These are phyloP conservation scores for Scomberomorus guttatus DNA, from an alignment of 2,797 vertebrate genomes.

Conservation along the genomic window DNA sequence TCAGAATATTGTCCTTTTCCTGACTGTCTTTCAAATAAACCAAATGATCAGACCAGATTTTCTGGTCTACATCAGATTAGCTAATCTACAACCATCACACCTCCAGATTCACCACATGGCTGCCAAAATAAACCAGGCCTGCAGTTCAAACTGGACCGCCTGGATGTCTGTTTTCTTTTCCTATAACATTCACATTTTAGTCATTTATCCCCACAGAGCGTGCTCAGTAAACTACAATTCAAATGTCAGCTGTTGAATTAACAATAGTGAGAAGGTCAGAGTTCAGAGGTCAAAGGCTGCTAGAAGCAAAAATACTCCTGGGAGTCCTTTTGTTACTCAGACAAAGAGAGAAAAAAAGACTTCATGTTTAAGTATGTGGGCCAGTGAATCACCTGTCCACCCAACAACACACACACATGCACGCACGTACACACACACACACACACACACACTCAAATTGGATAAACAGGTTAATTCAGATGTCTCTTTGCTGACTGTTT, in stretches of 20 bases:
- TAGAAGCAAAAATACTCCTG: background rate
- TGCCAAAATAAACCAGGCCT: constrained; percentile 14
- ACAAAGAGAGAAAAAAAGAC: constrained; percentile 26
- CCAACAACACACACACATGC: background rate
- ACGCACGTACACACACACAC: background rate
- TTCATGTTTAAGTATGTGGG: background rate
- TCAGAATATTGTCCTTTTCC: background rate
- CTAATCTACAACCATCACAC: constrained; percentile 30
- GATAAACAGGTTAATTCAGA: background rate
- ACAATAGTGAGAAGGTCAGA: constrained; percentile 14
- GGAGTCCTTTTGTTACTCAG: background rate
- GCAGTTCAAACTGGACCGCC: constrained; percentile 19
- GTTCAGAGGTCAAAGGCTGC: constrained; percentile 14
- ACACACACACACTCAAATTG: no score
- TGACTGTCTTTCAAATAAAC: background rate
- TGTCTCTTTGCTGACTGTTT: background rate
- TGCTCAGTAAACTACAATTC: background rate
- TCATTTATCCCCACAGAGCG: background rate
- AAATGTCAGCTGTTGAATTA: constrained; percentile 20
- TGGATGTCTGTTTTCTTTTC: constrained; percentile 15
- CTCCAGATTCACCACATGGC: background rate
- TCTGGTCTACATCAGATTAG: background rate
- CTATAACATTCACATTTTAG: background rate
- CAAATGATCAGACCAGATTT: background rate
- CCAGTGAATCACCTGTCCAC: constrained; percentile 13